phyloP scores from a whole-genome alignment of 2,113 vertebrate species.

The Corythornis madagascariensis region DNA sequence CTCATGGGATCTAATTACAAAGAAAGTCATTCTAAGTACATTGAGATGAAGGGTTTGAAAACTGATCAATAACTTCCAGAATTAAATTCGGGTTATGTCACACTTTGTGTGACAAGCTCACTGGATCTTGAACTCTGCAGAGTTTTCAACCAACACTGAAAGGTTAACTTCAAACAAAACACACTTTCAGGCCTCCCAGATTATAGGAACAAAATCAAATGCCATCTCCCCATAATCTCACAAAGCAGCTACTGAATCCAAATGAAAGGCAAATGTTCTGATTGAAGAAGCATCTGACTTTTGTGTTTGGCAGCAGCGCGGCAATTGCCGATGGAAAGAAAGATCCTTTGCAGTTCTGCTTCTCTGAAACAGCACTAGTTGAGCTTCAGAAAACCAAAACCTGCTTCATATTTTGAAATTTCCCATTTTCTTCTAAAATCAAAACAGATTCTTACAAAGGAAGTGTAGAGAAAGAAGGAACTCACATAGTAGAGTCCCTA shows the following conservation, averaged over 20 bases:
- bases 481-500: not conserved
- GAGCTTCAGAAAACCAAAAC: not conserved
- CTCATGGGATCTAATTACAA: not conserved
- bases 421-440: not conserved
- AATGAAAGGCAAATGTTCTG: not conserved
- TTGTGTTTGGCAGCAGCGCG: not conserved
- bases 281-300: not conserved
- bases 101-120: not conserved
- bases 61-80: conserved; percentile 30
- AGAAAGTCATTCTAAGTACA: conserved; percentile 2
- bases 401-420: not conserved
- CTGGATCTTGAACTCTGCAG: not conserved
- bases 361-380: not conserved
- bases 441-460: not conserved
- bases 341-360: not conserved
- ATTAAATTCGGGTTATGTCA: conserved; percentile 13
- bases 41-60: conserved; percentile 37
- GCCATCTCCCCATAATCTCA: not conserved
- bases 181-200: not conserved
- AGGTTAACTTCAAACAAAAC: conserved; percentile 32
- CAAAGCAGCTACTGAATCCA: not conserved
- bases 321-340: not conserved
- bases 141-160: conserved; percentile 8
- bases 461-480: not conserved
- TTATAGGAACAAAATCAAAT: conserved; percentile 16